These are phyloP conservation scores for Etheostoma perlongum DNA, from an alignment of 2,797 vertebrate species.

Conservation along the genomic window DNA sequence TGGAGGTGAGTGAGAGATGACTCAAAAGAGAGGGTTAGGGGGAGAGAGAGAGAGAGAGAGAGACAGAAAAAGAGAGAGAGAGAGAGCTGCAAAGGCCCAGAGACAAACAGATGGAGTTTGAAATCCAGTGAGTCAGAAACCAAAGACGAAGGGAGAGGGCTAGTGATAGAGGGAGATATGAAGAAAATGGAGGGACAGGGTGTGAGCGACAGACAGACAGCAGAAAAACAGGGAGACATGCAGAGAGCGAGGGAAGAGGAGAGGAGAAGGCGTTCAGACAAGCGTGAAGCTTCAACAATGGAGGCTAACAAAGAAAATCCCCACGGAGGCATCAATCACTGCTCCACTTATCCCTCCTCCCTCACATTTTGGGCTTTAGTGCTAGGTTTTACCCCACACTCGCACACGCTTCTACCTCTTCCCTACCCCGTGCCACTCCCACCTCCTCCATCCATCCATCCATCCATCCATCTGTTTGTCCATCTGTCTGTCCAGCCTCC, in stretches of 20 bases:
- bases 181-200: slow-evolving; percentile 66
- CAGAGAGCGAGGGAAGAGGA: slow-evolving; percentile 63
- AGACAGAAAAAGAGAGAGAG: background rate
- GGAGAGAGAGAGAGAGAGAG: slow-evolving; percentile 11
- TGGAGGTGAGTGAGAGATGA: slow-evolving; percentile 24
- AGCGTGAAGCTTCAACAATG: slow-evolving; percentile 89
- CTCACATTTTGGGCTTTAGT: slow-evolving; percentile 53
- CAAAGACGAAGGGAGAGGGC: background rate
- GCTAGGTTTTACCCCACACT: slow-evolving; percentile 40
- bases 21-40: slow-evolving; percentile 21
- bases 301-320: slow-evolving; percentile 86
- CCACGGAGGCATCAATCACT: slow-evolving; percentile 73
- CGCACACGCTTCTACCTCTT: slow-evolving; percentile 33
- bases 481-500: slow-evolving; percentile 68
- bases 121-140: background rate
- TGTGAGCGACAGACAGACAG: slow-evolving; percentile 19
- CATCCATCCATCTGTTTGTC: slow-evolving; percentile 63
- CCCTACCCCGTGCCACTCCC: slow-evolving; percentile 55
- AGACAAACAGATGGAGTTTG: slow-evolving; percentile 8
- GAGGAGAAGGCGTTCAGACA: slow-evolving; percentile 80
- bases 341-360: slow-evolving; percentile 58
- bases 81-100: slow-evolving; percentile 10
- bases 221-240: slow-evolving; percentile 25
- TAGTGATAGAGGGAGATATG: slow-evolving; percentile 13
- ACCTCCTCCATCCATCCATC: slow-evolving; percentile 60